Conservation (phyloP, 92 coral and sea anemone genomes). For the Porites rus region DNA sequence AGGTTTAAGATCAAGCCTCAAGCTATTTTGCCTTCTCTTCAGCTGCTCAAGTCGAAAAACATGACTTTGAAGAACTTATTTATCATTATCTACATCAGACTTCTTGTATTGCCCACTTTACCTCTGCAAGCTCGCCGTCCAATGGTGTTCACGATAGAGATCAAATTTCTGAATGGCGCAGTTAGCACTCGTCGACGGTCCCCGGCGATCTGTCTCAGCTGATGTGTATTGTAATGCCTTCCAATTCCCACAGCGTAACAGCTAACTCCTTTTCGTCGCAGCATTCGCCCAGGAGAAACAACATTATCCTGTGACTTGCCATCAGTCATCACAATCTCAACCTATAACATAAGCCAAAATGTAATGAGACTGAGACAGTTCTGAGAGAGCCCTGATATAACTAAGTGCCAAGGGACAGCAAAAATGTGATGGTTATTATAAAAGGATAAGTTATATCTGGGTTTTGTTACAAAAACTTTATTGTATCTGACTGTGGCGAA, state of each 20-base stretch:
- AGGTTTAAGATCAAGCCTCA: no score
- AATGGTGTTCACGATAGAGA: constrained; percentile 46
- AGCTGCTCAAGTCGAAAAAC: no score
- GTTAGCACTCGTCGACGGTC: constrained; percentile 57
- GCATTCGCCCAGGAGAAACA: not conserved
- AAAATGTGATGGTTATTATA: no score
- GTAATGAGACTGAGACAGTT: no score
- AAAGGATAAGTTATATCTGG: no score
- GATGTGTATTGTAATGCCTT: constrained; percentile 32
- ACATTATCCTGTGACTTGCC: constrained; percentile 18
- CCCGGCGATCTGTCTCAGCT: constrained; percentile 13
- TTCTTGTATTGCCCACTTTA: not conserved
- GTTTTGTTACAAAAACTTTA: no score
- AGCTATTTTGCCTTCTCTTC: no score
- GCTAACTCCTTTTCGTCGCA: not conserved
- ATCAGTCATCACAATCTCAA: constrained; percentile 58
- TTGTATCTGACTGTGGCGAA: no score
- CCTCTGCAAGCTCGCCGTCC: constrained; percentile 57
- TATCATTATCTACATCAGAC: no score
- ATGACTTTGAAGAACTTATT: no score
- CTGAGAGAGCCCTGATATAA: no score
- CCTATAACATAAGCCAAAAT: not conserved
- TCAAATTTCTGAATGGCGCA: constrained; percentile 42
- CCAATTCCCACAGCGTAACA: constrained; percentile 14
- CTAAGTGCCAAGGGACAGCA: no score